Percentiles rank a stretch among this genome's conserved stretches.
phyloP scores from a whole-genome alignment of 2,113 vertebrate species.

The Hemiscyllium ocellatum region DNA sequence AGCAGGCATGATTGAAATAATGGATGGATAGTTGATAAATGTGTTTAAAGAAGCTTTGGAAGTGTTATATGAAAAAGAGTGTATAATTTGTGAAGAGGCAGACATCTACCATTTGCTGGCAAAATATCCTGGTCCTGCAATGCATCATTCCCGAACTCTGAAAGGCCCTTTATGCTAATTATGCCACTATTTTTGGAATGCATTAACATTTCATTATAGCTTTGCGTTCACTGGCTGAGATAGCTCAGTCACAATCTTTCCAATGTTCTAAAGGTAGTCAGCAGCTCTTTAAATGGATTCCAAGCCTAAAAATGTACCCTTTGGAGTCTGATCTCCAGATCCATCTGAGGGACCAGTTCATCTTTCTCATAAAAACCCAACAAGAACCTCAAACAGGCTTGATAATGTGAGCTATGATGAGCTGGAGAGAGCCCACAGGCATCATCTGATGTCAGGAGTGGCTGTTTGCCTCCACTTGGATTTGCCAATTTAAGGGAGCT shows the following conservation, averaged over 20 bases:
- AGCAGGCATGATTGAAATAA: constrained; percentile 6
- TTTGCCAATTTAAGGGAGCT: constrained; percentile 64
- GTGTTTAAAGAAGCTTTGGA: background rate
- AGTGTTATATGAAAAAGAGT: background rate
- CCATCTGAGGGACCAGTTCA: constrained; percentile 75
- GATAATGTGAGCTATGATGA: constrained; percentile 69
- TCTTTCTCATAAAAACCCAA: constrained; percentile 66
- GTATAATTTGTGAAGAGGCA: background rate
- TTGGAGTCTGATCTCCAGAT: constrained; percentile 65
- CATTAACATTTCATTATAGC: constrained; percentile 5
- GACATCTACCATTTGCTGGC: background rate
- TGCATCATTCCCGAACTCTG: background rate
- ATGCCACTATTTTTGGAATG: constrained; percentile 16
- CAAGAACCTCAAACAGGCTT: constrained; percentile 66
- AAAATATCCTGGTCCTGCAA: background rate
- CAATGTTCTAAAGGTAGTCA: constrained; percentile 88
- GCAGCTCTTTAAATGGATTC: constrained; percentile 80
- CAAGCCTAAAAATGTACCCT: constrained; percentile 74
- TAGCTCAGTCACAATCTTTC: constrained; percentile 82
- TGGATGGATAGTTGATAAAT: background rate
- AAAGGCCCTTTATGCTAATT: background rate
- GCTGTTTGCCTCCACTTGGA: constrained; percentile 61
- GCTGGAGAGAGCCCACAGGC: constrained; percentile 79
- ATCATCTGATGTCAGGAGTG: constrained; percentile 79
- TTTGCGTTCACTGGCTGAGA: constrained; percentile 44